Percentiles rank a stretch among this genome's conserved stretches.
These are phyloP conservation scores for Istiophorus platypterus DNA, from an alignment of 2,113 vertebrate genomes.

Conservation along the genomic window DNA sequence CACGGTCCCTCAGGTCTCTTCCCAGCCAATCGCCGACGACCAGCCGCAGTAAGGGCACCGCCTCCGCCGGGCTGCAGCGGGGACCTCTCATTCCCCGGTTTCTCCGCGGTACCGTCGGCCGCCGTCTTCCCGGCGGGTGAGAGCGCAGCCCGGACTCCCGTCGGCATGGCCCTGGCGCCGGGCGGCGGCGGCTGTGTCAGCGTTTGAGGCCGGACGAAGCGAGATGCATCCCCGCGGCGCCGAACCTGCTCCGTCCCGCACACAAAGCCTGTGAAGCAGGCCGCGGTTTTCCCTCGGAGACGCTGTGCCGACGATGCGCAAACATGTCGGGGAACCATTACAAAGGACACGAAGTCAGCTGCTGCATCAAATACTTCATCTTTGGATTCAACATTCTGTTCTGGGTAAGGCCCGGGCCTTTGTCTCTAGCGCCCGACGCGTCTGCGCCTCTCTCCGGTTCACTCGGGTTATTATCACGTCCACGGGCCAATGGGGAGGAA, in stretches of 20 bases:
- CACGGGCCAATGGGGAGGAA: slow-evolving; percentile 6
- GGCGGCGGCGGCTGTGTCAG: background rate
- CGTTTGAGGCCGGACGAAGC: slow-evolving; percentile 5
- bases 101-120: background rate
- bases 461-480: background rate
- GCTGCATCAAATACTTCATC: slow-evolving; percentile 99
- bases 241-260: slow-evolving; percentile 64
- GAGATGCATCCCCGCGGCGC: slow-evolving; percentile 65
- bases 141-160: fast-evolving
- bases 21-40: slow-evolving; percentile 31
- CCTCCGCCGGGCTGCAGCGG: slow-evolving; percentile 2
- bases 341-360: slow-evolving; percentile 98
- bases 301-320: slow-evolving; percentile 62
- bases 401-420: slow-evolving; percentile 62
- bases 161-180: background rate
- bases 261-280: slow-evolving; percentile 78
- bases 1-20: background rate
- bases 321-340: slow-evolving; percentile 96
- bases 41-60: background rate
- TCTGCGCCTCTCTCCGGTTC: background rate
- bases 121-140: fast-evolving
- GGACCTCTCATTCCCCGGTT: background rate
- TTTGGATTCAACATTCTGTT: slow-evolving; percentile 96
- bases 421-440: background rate
- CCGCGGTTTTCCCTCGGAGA: slow-evolving; percentile 37